phyloP scores from a whole-genome alignment of 2,113 vertebrate species.

The Ailurus styani region DNA sequence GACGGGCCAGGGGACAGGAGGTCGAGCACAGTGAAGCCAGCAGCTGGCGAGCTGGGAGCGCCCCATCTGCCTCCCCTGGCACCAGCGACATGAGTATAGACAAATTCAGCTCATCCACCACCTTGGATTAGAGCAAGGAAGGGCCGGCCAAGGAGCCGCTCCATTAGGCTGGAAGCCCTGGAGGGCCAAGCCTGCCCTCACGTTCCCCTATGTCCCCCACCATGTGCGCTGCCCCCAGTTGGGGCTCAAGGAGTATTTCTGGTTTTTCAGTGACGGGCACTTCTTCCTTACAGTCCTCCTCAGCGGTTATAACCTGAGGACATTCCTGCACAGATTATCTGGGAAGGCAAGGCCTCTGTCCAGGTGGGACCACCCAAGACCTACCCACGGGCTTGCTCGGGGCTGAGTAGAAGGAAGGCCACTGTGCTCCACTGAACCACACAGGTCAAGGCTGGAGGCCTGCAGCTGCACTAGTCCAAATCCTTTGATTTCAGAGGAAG shows the following conservation, averaged over 20 bases:
- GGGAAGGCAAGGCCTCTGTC: background rate
- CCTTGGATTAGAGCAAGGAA: too few species aligned
- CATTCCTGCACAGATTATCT: background rate
- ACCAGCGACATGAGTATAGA: background rate
- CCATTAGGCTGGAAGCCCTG: background rate
- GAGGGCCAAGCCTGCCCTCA: background rate
- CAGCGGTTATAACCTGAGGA: background rate
- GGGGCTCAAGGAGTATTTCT: background rate
- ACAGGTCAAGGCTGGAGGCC: background rate
- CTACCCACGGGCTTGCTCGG: background rate
- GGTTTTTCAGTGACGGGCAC: background rate
- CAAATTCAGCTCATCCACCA: background rate
- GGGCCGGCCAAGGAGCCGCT: background rate
- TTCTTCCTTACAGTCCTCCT: background rate
- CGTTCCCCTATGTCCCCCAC: background rate
- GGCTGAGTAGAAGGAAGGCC: background rate
- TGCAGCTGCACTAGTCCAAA: background rate
- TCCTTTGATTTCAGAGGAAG: background rate
- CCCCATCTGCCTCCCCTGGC: too few species aligned
- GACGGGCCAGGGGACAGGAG: too few species aligned
- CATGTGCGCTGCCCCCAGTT: background rate
- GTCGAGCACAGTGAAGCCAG: background rate
- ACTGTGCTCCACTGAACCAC: background rate
- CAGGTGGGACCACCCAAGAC: background rate
- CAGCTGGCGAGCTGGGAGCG: rapidly evolving